Base-by-base conservation (phyloP, 2,888 invertebrate genomes). In the Pheosia tremula region DNA sequence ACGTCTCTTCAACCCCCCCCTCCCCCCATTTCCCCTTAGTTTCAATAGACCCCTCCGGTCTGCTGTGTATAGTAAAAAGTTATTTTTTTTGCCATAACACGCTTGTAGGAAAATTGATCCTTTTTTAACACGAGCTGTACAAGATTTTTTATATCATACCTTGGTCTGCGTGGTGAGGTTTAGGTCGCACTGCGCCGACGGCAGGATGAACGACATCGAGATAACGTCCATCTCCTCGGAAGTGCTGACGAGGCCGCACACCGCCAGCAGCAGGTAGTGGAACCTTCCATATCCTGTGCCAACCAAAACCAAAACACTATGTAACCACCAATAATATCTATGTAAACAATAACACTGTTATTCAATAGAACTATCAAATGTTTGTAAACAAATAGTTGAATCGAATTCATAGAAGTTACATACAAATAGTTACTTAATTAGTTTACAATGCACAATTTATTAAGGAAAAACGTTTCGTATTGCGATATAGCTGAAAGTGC, bases 161-260 rank as follows among this genome's bases (percentile, higher is more conserved):
- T 98, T 98, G 72, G 97, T 96, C 78, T 96, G 95, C 61, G 98
- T 98, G 83, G 96, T 96, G 79, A 98, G 95, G 74, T 97, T 92
- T 88, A 98, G 95, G 94, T 98, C 98, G 95, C 98, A 98, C 91
- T 98, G 97, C 73, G 98, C 98, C 80, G 98, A 97, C 56, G 98
- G 98, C 69, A 98, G 94, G 90, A 98, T 97, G 95, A 98, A 98
- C 75, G 98, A 98, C 96, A 98, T 97, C 80, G 97, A 97, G 84
- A 98, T 97, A 94, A 98, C 98, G 94, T 98, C 98, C 96, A 98
- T 98, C 95, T 98, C 98, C 95, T 98, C 98, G 90, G 98, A 98
- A 76, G 97, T 97, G 94, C 97, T 97, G 90, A 98, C 98, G 93
- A 98, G 97, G 78, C 98, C 98, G 94, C 98, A 98, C 89, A 98